Conservation (phyloP, 1,140 invertebrate species). For the Subanguina moxae region DNA sequence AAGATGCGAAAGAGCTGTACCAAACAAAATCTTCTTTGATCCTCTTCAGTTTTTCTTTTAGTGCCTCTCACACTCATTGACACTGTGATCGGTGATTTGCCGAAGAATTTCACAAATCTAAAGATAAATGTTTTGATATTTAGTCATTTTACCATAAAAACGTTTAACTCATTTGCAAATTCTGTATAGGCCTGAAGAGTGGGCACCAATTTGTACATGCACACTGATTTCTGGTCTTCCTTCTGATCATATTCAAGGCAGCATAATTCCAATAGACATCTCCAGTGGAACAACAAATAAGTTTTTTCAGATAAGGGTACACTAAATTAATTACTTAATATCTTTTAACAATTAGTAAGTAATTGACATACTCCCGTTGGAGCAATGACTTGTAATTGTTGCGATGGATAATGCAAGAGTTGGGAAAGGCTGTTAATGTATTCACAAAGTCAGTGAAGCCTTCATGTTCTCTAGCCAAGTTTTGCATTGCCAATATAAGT, state of each 20-base stretch:
- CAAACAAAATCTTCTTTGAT: slow-evolving; percentile 12
- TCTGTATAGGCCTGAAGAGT: slow-evolving; percentile 20
- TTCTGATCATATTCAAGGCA: neutral
- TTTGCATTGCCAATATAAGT: neutral
- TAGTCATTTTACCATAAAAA: neutral
- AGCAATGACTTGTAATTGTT: neutral
- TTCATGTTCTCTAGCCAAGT: neutral
- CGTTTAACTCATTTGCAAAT: slow-evolving; percentile 24
- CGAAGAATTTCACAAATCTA: slow-evolving; percentile 8
- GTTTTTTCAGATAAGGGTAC: slow-evolving; percentile 17
- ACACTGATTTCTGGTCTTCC: slow-evolving; percentile 11
- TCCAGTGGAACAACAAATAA: slow-evolving; percentile 21
- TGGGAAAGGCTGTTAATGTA: neutral
- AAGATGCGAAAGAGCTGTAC: slow-evolving; percentile 23
- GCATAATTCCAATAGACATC: slow-evolving; percentile 16
- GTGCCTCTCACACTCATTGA: neutral
- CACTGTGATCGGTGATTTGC: neutral
- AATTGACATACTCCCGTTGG: neutral
- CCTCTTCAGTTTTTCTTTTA: slow-evolving; percentile 1
- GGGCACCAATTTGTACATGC: slow-evolving; percentile 22
- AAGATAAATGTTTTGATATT: slow-evolving; percentile 3
- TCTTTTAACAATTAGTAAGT: neutral
- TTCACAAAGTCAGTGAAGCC: neutral
- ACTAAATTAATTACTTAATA: slow-evolving; percentile 15
- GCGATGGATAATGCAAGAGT: neutral